Evolutionary conservation across 1,140 invertebrate genomes (phyloP).

Genomic region (Cheumatopsyche charites): DNA sequence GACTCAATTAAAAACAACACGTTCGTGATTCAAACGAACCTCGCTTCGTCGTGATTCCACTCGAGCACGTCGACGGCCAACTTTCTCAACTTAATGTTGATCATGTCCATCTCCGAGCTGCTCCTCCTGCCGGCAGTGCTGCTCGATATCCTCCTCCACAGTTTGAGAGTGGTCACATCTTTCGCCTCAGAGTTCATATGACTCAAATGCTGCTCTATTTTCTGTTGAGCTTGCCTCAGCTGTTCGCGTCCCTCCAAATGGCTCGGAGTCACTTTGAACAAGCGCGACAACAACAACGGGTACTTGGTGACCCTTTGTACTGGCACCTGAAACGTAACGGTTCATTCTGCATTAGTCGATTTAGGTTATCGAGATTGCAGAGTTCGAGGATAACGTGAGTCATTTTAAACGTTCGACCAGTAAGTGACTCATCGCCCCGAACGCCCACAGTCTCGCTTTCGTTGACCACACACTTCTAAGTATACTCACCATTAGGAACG

Average conservation of each 20-base stretch:
- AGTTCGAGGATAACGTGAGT: neutral
- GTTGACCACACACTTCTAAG: neutral
- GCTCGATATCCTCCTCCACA: constrained; percentile 88
- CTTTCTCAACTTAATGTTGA: constrained; percentile 87
- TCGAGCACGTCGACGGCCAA: constrained; percentile 91
- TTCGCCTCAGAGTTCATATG: constrained; percentile 95
- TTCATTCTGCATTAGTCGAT: neutral
- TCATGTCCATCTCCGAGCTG: constrained; percentile 80
- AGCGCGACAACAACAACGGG: constrained; percentile 85
- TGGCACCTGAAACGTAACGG: constrained; percentile 67
- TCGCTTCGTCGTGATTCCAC: constrained; percentile 90
- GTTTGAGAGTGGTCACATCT: constrained; percentile 80
- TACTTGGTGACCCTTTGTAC: constrained; percentile 92
- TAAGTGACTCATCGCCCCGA: too few relatives aligned
- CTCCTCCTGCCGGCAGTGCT: constrained; percentile 72
- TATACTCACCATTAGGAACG: constrained; percentile 87
- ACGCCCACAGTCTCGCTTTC: too few relatives aligned
- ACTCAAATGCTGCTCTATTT: constrained; percentile 91
- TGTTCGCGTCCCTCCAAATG: constrained; percentile 78
- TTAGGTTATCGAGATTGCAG: neutral
- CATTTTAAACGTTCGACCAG: too few relatives aligned
- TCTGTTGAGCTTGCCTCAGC: constrained; percentile 84
- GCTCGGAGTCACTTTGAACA: constrained; percentile 88
- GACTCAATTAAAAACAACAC: neutral
- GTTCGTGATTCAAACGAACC: constrained; percentile 50